Evolutionary conservation across 2,113 vertebrate species (phyloP).

Genomic region (Apistogramma diplotaenia): DNA sequence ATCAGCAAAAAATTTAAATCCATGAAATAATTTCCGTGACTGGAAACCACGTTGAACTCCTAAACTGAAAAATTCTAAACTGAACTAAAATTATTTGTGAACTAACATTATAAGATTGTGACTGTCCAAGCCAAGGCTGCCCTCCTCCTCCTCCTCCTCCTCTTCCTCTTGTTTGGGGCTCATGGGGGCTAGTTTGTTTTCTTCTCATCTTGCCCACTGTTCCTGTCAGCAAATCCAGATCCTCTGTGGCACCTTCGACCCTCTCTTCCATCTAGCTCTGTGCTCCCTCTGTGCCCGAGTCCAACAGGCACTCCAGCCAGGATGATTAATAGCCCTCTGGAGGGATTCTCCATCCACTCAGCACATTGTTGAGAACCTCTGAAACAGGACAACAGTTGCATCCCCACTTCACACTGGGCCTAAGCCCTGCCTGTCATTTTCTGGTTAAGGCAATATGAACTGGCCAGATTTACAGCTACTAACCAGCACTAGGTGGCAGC

Average conservation of each 20-base stretch:
- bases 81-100: not conserved
- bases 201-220: constrained; percentile 69
- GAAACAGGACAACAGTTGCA: constrained; percentile 85
- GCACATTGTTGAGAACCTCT: constrained; percentile 79
- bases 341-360: constrained; percentile 80
- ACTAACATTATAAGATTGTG: not conserved
- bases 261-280: constrained; percentile 29
- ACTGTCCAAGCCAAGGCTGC: not conserved
- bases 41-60: not conserved
- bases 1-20: not conserved
- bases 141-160: not conserved
- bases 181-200: constrained; percentile 56
- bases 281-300: constrained; percentile 10
- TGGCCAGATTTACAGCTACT: constrained; percentile 83
- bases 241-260: constrained; percentile 39
- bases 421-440: constrained; percentile 83
- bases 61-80: not conserved
- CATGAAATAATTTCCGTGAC: not conserved
- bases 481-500: constrained; percentile 74
- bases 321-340: constrained; percentile 82
- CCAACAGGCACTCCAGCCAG: constrained; percentile 36
- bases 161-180: not conserved
- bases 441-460: constrained; percentile 81
- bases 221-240: constrained; percentile 79
- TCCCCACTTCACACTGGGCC: constrained; percentile 75